Base-by-base conservation (phyloP, 2,888 invertebrate genomes). In the Slavum lentiscoides region DNA sequence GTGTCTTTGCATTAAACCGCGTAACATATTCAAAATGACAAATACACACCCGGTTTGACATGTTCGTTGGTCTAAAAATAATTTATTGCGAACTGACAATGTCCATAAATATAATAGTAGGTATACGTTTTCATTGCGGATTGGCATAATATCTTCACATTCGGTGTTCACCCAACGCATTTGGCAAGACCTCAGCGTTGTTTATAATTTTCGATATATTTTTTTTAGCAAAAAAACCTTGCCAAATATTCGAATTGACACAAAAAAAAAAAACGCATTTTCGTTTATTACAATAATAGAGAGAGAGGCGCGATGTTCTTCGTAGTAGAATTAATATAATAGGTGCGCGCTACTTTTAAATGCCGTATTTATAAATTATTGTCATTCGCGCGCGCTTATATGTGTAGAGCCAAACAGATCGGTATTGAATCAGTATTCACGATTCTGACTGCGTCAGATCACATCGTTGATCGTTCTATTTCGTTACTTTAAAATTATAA, bases 21-120 rank as follows among this genome's bases (percentile, higher is more conserved):
- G 23, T 61, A 23, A 67, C 23, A 23, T 23, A 58, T 75, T 75
- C 66, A 19, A 75, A 39, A 58, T 67, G 67, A 58, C n/a, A 6
- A 64, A 64, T 66, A 74, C n/a, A 72, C 30, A 30, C 80, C 72
- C 58, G 23, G 13, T 62, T 70, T 72, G 58, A 72, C 77, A 72
- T 80, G 21, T 66, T 66, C 19, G 55, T 62, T 19, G 53, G 64
- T 80, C 80, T 80, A 80, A 80, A 80, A 64, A 80, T 80, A 80
- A 64, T 80, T 64, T 66, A 39, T 80, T 64, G 23, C 66, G 30
- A 55, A 70, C 39, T 13, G 58, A 70, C 72, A 39, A 70, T 64
- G 70, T 72, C 55, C 70, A n/a, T 23, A 62, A 70, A 70, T 64
- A 70, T 23, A 70, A 39, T 30, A 30, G 30, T 30, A 30, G n/a